Evolutionary conservation across 2,113 vertebrate species (phyloP).

Genomic region (Dipodomys spectabilis): DNA sequence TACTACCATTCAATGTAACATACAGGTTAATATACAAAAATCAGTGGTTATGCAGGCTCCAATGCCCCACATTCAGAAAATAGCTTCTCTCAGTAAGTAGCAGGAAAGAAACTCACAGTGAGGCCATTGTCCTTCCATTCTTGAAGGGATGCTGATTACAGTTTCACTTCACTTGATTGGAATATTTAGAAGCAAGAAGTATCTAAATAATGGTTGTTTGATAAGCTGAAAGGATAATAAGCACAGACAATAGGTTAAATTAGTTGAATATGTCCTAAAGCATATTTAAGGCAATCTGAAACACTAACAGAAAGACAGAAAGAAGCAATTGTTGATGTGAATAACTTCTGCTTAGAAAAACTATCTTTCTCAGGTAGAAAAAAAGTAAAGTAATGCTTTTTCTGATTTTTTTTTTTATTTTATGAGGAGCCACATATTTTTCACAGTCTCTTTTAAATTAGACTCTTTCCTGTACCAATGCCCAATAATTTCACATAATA

Average conservation of each 20-base stretch:
- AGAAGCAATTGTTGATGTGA: background rate
- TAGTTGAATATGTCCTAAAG: conserved; percentile 27
- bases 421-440: background rate
- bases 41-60: background rate
- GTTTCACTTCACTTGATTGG: background rate
- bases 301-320: background rate
- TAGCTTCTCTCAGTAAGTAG: background rate
- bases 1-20: background rate
- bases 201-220: background rate
- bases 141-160: background rate
- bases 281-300: background rate
- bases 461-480: background rate
- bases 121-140: background rate
- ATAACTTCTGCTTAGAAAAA: background rate
- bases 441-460: conserved; percentile 1
- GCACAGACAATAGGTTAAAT: background rate
- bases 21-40: background rate
- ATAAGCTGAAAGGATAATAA: background rate
- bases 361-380: background rate
- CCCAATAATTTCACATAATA: background rate
- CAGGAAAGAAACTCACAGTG: background rate
- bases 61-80: background rate
- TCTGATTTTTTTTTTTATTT: background rate
- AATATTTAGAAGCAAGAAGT: background rate
- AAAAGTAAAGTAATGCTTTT: background rate